Percentiles rank a stretch among this genome's conserved stretches.
Conservation (phyloP, 1,140 invertebrate genomes). For the Ganaspis sp. region DNA sequence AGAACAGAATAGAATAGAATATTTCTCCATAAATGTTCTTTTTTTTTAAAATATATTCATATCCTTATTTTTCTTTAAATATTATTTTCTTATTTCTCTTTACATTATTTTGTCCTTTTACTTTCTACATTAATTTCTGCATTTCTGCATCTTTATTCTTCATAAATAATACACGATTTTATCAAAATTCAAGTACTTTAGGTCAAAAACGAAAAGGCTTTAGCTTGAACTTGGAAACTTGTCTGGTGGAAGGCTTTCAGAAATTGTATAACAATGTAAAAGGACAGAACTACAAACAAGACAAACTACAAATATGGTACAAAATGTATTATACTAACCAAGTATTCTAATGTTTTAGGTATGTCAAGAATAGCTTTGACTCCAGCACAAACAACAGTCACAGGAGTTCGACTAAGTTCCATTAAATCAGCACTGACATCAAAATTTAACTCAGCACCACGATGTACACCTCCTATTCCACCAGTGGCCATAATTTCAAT, state of each 20-base stretch:
- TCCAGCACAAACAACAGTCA: constrained; percentile 95
- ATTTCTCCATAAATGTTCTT: too few relatives aligned
- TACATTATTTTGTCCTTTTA: too few relatives aligned
- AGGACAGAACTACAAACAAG: not conserved
- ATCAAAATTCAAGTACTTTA: constrained; percentile 14
- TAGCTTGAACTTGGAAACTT: too few relatives aligned
- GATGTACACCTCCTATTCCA: constrained; percentile 94
- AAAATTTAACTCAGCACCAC: constrained; percentile 87
- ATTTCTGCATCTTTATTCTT: too few relatives aligned
- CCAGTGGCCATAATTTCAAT: constrained; percentile 97
- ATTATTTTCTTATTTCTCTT: too few relatives aligned
- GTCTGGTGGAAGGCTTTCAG: too few relatives aligned
- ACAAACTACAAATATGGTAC: not conserved
- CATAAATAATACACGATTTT: too few relatives aligned
- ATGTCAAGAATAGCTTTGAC: constrained; percentile 99
- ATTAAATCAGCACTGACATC: constrained; percentile 97
- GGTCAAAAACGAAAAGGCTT: not conserved
- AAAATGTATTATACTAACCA: constrained; percentile 79
- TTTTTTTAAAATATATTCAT: too few relatives aligned
- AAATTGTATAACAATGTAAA: too few relatives aligned
- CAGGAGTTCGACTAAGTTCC: constrained; percentile 90
- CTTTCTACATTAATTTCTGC: too few relatives aligned
- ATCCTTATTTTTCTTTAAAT: too few relatives aligned
- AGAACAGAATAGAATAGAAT: too few relatives aligned
- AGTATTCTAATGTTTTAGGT: constrained; percentile 93